Conservation (phyloP, 2,113 vertebrate genomes). For the Cygnus atratus region DNA sequence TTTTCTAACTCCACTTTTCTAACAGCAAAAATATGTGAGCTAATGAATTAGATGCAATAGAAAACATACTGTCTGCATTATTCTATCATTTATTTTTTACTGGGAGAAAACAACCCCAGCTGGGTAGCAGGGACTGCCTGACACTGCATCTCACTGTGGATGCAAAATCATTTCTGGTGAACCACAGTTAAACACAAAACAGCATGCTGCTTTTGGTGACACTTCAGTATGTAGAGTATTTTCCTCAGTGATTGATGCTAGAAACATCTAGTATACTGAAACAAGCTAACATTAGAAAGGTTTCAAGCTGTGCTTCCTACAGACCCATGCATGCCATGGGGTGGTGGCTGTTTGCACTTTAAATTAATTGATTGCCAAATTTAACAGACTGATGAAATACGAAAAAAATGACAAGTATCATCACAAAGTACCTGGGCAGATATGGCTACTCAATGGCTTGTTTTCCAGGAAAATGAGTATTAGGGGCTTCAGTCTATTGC, state of each 20-base stretch:
- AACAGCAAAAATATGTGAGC: background rate
- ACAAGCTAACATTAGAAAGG: slow-evolving; percentile 12
- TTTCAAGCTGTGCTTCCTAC: slow-evolving; percentile 1
- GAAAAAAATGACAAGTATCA: background rate
- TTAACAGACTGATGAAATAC: background rate
- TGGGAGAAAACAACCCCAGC: background rate
- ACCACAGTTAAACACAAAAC: background rate
- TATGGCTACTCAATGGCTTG: background rate
- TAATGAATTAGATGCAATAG: background rate
- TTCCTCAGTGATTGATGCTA: background rate
- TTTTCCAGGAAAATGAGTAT: background rate
- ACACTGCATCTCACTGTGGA: rapidly evolving
- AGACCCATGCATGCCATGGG: background rate
- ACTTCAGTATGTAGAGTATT: background rate
- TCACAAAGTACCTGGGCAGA: background rate
- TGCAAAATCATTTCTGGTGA: background rate
- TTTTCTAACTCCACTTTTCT: background rate
- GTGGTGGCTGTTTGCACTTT: background rate
- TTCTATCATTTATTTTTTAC: background rate
- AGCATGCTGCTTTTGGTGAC: background rate
- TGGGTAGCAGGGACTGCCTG: rapidly evolving
- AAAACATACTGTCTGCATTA: background rate
- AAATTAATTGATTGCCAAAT: background rate
- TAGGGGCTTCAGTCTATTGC: background rate
- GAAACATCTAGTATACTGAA: background rate